Evolutionary conservation across 2,113 vertebrate species (phyloP).

Genomic region (Centrocercus urophasianus): DNA sequence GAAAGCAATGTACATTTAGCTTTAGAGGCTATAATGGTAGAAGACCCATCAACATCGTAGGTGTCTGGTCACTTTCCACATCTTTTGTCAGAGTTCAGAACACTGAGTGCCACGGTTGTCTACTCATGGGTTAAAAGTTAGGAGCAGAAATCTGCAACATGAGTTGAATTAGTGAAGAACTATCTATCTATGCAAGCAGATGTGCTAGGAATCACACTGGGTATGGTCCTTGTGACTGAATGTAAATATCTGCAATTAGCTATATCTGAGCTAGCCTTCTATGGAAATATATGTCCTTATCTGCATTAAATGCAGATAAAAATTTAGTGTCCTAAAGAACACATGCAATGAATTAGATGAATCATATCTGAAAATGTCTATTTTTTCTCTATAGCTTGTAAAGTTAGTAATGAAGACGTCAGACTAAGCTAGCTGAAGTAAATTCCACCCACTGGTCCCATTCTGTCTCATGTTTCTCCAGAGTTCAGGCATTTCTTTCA

Average conservation of each 20-base stretch:
- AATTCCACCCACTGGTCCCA: background rate
- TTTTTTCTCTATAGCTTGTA: background rate
- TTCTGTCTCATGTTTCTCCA: background rate
- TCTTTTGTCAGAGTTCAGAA: background rate
- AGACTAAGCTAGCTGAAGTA: background rate
- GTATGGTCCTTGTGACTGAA: background rate
- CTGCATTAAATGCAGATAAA: background rate
- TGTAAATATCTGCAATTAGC: background rate
- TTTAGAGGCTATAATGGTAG: background rate
- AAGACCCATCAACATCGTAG: fast-evolving
- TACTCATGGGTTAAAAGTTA: background rate
- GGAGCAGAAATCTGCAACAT: background rate
- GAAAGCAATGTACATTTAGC: background rate
- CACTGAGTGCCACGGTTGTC: fast-evolving
- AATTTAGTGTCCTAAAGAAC: background rate
- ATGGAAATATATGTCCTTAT: background rate
- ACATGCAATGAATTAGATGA: background rate
- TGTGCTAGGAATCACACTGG: background rate
- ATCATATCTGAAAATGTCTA: background rate
- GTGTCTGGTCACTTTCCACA: background rate
- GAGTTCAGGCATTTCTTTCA: background rate
- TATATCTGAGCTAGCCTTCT: background rate
- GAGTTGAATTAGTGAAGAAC: background rate
- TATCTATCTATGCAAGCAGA: background rate
- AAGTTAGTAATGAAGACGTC: background rate